phyloP scores from a whole-genome alignment of 1,140 invertebrate species.

The Drosophila kurseongensis region DNA sequence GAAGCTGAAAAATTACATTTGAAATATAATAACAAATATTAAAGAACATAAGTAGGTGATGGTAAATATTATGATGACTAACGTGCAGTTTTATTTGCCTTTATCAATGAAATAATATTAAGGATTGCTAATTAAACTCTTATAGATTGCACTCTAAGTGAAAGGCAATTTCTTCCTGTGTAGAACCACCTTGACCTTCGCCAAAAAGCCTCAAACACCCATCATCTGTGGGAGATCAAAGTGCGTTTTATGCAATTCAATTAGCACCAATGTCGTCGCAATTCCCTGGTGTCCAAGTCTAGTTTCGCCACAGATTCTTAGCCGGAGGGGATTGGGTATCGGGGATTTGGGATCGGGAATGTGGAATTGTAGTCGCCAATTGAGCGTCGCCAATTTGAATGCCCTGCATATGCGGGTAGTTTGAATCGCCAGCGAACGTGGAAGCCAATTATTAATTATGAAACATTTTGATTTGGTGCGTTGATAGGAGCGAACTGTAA shows the following conservation, averaged over 20 bases:
- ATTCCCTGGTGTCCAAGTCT: not conserved
- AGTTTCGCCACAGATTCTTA: constrained; percentile 1
- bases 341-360: not conserved
- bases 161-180: constrained; percentile 6
- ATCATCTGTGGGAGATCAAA: constrained; percentile 60
- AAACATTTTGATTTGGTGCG: constrained; percentile 67
- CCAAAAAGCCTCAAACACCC: not conserved
- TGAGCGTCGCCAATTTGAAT: constrained; percentile 44
- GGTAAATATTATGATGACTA: too few relatives aligned
- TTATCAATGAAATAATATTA: not conserved
- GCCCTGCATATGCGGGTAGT: constrained; percentile 35
- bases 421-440: constrained; percentile 12
- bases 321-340: not conserved
- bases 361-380: constrained; percentile 19
- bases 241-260: constrained; percentile 79
- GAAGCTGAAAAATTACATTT: constrained; percentile 84
- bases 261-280: constrained; percentile 54
- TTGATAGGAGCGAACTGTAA: constrained; percentile 47
- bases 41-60: too few relatives aligned
- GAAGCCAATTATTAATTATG: constrained; percentile 62
- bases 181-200: constrained; percentile 59
- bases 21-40: too few relatives aligned
- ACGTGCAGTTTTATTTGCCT: too few relatives aligned
- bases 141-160: too few relatives aligned
- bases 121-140: too few relatives aligned